Percentiles rank a stretch among this genome's conserved stretches.
Evolutionary conservation across 2,888 invertebrate species (phyloP).

Genomic region (Cyrtodaria siliqua): DNA sequence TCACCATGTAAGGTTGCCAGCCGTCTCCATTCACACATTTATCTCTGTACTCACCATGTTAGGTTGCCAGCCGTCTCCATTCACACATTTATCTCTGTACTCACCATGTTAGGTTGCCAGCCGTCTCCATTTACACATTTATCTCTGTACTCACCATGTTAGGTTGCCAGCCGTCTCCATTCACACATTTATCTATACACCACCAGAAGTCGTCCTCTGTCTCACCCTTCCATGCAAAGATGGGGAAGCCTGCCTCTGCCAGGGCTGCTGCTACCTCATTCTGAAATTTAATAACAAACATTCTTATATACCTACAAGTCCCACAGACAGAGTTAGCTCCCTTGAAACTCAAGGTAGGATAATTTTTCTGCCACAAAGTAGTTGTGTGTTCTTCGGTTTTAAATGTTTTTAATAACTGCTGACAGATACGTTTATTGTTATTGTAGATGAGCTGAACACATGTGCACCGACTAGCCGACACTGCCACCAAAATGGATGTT

Average conservation of each 20-base stretch:
- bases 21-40: constrained; percentile 95
- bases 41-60: constrained; percentile 98
- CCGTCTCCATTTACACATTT: constrained; percentile 95
- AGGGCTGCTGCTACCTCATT: constrained; percentile 98
- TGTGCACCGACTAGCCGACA: too few species aligned
- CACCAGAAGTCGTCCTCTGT: constrained; percentile 99
- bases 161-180: constrained; percentile 97
- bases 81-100: constrained; percentile 95
- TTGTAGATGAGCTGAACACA: too few species aligned
- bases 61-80: constrained; percentile 97
- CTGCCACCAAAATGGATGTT: too few species aligned
- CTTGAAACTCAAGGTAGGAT: neutral
- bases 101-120: constrained; percentile 98
- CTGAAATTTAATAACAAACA: constrained; percentile 87
- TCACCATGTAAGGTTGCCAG: constrained; percentile 98
- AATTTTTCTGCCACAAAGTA: neutral
- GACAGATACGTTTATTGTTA: too few species aligned
- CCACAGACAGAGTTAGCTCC: neutral
- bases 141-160: constrained; percentile 94
- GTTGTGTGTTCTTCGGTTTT: too few species aligned
- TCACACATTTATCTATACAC: constrained; percentile 98
- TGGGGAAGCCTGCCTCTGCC: constrained; percentile 94
- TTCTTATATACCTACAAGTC: too few species aligned
- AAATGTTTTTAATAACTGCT: too few species aligned
- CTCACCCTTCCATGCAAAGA: constrained; percentile 99